A percentile compares a stretch with the other conserved stretches of the same genome.
Evolutionary conservation across 1,140 invertebrate species (phyloP).

Genomic region (Cephus cinctus): DNA sequence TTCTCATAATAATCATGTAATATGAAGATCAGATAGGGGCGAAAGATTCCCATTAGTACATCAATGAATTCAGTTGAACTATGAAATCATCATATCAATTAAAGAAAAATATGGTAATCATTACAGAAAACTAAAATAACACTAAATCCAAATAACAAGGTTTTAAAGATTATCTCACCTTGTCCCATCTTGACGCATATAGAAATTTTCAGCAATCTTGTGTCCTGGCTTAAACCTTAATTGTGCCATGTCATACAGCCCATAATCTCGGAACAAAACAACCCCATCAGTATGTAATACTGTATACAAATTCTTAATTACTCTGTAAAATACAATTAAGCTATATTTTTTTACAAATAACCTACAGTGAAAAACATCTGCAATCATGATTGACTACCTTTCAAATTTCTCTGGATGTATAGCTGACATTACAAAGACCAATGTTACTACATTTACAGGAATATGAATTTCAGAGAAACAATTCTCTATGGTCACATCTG

Average conservation of each 20-base stretch:
- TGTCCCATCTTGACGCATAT: conserved; percentile 96
- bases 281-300: conserved; percentile 79
- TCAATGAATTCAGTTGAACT: conserved; percentile 32
- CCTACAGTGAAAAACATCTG: conserved; percentile 7
- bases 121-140: conserved; percentile 10
- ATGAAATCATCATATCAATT: conserved; percentile 23
- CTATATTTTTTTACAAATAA: conserved; percentile 11
- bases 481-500: conserved; percentile 66
- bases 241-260: conserved; percentile 97
- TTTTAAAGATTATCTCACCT: conserved; percentile 58
- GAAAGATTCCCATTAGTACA: conserved; percentile 38
- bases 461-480: conserved; percentile 60
- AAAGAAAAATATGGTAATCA: conserved; percentile 5
- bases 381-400: conserved; percentile 23
- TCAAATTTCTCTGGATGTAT: conserved; percentile 79
- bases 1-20: conserved; percentile 12
- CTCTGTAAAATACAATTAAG: conserved; percentile 38
- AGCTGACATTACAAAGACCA: conserved; percentile 81
- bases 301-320: conserved; percentile 68
- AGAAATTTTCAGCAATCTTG: conserved; percentile 93
- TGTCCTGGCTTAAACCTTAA: conserved; percentile 88
- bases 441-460: conserved; percentile 66
- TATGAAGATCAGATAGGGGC: conserved; percentile 38
- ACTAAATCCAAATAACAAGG: conserved; percentile 5
- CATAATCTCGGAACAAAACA: conserved; percentile 94